Conservation (phyloP, 2,113 vertebrate species). For the Forbesichthys agassizii region DNA sequence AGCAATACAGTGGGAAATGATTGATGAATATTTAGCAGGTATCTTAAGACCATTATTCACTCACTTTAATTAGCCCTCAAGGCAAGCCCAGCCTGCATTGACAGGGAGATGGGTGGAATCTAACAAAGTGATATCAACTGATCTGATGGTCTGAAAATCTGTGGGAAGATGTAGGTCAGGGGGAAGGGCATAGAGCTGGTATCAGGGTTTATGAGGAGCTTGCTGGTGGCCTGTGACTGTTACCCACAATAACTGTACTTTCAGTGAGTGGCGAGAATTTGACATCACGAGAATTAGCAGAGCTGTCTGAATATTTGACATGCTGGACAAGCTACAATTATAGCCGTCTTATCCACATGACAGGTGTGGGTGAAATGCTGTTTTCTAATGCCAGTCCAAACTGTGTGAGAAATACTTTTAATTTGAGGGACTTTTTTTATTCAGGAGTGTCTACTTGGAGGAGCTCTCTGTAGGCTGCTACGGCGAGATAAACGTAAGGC, state of each 20-base stretch:
- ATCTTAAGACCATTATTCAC: slow-evolving; percentile 47
- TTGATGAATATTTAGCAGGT: slow-evolving; percentile 60
- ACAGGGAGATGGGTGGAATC: slow-evolving; percentile 18
- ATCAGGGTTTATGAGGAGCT: background rate
- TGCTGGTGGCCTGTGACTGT: too few relatives aligned
- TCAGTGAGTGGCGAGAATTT: slow-evolving; percentile 24
- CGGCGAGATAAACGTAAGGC: background rate
- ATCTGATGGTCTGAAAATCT: background rate
- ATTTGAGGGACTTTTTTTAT: background rate
- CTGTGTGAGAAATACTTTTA: background rate
- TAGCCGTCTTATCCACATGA: too few relatives aligned
- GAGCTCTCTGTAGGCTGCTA: background rate
- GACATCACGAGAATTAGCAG: slow-evolving; percentile 21
- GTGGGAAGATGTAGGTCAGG: background rate
- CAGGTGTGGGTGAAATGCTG: background rate
- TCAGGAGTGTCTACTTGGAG: background rate
- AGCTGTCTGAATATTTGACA: slow-evolving; percentile 10
- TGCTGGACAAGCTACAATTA: background rate
- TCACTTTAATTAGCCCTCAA: slow-evolving; percentile 55
- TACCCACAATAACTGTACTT: background rate
- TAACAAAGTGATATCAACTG: slow-evolving; percentile 54
- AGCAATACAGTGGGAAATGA: slow-evolving; percentile 17
- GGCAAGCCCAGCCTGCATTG: slow-evolving; percentile 27
- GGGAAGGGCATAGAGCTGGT: background rate
- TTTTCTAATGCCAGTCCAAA: background rate